Conservation (phyloP, 92 coral and sea anemone genomes). For the Palythoa grandis region DNA sequence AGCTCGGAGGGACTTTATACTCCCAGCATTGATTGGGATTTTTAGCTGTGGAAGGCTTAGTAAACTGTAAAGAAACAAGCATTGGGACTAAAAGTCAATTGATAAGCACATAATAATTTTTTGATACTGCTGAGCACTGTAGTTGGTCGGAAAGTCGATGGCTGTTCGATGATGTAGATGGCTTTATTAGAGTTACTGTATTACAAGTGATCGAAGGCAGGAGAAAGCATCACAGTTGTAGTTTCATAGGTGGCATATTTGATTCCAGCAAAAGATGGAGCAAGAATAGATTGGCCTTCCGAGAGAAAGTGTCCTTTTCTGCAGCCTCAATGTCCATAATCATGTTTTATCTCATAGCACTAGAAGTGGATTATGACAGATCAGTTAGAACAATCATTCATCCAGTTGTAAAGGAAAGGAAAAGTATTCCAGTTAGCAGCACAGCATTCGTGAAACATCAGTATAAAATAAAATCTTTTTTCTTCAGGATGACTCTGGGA, state of each 20-base stretch:
- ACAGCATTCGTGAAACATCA: neutral
- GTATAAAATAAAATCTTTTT: neutral
- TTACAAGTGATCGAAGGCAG: neutral
- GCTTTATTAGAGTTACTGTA: neutral
- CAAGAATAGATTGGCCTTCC: neutral
- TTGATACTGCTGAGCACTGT: neutral
- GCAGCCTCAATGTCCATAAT: neutral
- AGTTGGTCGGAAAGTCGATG: conserved; percentile 34
- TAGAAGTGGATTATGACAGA: neutral
- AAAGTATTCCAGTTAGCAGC: neutral
- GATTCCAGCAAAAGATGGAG: conserved; percentile 3
- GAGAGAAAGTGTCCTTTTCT: neutral
- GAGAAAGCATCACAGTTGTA: neutral
- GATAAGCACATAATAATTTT: neutral
- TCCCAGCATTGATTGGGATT: conserved; percentile 57
- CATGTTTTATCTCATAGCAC: neutral
- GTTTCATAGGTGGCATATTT: neutral
- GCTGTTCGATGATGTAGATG: conserved; percentile 6
- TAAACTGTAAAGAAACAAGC: conserved; percentile 60
- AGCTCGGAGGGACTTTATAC: conserved; percentile 83
- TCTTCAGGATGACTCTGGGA: neutral
- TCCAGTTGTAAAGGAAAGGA: neutral
- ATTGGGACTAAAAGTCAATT: conserved; percentile 28
- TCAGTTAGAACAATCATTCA: neutral
- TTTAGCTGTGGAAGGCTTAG: conserved; percentile 76